Percentiles rank a stretch among this genome's conserved stretches.
phyloP scores from a whole-genome alignment of 2,797 vertebrate species.

The Onychomys torridus region DNA sequence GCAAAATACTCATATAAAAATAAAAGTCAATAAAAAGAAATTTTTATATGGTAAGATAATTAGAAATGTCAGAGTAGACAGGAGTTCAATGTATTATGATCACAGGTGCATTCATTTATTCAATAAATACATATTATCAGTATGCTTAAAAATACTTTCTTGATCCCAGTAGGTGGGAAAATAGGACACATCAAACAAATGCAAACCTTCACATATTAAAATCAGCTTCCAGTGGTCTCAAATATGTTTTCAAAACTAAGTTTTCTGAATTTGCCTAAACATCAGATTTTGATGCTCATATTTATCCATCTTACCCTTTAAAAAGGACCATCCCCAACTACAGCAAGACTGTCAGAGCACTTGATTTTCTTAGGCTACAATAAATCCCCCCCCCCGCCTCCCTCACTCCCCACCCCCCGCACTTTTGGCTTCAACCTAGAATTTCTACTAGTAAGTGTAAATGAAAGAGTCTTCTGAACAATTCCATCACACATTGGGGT shows the following conservation, averaged over 20 bases:
- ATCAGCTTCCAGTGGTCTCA: background rate
- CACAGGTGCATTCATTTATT: background rate
- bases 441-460: background rate
- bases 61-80: background rate
- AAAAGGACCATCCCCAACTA: background rate
- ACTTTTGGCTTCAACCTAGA: background rate
- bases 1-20: background rate
- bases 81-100: background rate
- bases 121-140: background rate
- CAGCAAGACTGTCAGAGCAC: background rate
- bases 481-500: background rate
- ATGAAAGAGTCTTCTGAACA: background rate
- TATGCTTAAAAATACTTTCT: background rate
- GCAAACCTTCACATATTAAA: background rate
- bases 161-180: background rate
- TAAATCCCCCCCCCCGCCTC: background rate
- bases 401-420: too few relatives aligned
- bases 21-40: background rate
- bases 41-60: background rate
- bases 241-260: background rate
- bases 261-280: background rate
- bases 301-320: background rate
- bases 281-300: background rate
- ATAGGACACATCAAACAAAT: background rate
- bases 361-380: background rate